These are phyloP conservation scores for Naja naja DNA, from an alignment of 2,113 vertebrate species.

Conservation along the genomic window DNA sequence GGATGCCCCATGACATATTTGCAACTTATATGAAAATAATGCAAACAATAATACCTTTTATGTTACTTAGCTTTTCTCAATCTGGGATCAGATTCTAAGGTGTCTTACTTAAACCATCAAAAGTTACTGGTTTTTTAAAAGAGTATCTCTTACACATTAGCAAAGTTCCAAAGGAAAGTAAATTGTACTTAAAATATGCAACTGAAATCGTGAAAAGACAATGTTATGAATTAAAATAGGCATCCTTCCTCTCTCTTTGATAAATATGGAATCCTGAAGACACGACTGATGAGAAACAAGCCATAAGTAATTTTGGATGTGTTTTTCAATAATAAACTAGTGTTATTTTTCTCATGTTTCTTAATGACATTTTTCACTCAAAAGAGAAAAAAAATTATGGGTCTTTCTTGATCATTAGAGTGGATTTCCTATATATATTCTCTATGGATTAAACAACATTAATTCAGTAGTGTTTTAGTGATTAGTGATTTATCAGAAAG, in stretches of 20 bases:
- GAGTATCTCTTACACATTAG: not conserved
- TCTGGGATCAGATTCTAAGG: not conserved
- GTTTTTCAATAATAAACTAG: not conserved
- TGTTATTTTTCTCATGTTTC: conserved; percentile 36
- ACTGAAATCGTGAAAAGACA: not conserved
- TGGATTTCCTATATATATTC: not conserved
- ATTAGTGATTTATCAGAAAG: not conserved
- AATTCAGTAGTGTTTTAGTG: not conserved
- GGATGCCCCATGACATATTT: not conserved
- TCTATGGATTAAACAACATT: conserved; percentile 16
- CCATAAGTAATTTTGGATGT: not conserved
- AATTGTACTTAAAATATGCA: not conserved
- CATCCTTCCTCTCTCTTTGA: not conserved
- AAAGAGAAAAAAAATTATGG: conserved; percentile 7
- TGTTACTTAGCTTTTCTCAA: not conserved
- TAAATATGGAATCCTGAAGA: not conserved
- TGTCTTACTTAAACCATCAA: not conserved
- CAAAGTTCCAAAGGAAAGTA: not conserved
- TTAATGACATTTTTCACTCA: conserved; percentile 33
- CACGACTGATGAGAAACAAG: not conserved
- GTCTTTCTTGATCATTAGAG: conserved; percentile 4
- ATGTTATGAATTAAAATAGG: not conserved
- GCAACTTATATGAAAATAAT: not conserved
- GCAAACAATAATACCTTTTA: not conserved
- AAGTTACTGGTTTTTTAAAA: not conserved